Percentiles rank a stretch among this genome's conserved stretches.
phyloP scores from a whole-genome alignment of 2,797 vertebrate species.

The Coranthus polyacanthus region DNA sequence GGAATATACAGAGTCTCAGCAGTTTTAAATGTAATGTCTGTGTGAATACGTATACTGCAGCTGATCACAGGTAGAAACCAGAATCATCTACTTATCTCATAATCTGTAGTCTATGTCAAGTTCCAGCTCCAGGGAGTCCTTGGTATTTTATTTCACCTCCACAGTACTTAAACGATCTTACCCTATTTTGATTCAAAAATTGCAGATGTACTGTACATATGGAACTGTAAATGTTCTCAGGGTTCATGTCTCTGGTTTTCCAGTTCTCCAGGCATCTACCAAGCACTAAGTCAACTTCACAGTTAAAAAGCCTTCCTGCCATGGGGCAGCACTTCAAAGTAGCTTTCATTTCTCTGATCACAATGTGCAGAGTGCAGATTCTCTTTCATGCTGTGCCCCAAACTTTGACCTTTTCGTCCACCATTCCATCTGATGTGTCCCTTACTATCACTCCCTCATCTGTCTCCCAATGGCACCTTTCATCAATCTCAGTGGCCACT shows the following conservation, averaged over 20 bases:
- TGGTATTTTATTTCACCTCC: constrained; percentile 9
- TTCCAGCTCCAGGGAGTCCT: not conserved
- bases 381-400: constrained; percentile 43
- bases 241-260: constrained; percentile 4
- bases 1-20: not conserved
- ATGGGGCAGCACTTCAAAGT: constrained; percentile 53
- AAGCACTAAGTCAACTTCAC: constrained; percentile 2
- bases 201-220: constrained; percentile 2
- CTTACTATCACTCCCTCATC: constrained; percentile 47
- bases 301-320: constrained; percentile 24
- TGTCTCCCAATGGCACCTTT: constrained; percentile 44
- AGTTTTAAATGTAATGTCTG: constrained; percentile 31
- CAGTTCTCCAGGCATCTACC: constrained; percentile 7
- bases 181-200: not conserved
- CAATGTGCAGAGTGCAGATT: constrained; percentile 15
- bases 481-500: constrained; percentile 51
- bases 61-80: not conserved
- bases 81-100: not conserved
- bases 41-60: not conserved
- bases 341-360: constrained; percentile 55
- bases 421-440: constrained; percentile 54
- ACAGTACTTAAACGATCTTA: not conserved
- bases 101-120: not conserved
- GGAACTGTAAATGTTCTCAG: constrained; percentile 1
- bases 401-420: constrained; percentile 59